These are phyloP conservation scores for Gastrophryne carolinensis DNA, from an alignment of 2,797 vertebrate species.

Conservation along the genomic window DNA sequence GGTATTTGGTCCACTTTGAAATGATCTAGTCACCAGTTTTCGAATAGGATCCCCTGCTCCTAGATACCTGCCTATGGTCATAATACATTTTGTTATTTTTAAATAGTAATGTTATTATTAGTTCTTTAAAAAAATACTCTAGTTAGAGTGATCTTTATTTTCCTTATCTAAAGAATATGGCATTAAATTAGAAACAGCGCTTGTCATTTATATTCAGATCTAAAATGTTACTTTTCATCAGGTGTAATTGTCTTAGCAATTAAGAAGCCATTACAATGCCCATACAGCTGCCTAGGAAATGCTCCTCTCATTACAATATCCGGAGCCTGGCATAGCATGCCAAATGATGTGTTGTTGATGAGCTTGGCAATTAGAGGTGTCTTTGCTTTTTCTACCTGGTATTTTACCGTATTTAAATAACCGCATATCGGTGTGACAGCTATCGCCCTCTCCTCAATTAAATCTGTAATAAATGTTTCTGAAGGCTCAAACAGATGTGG, in stretches of 20 bases:
- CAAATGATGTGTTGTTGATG: slow-evolving; percentile 16
- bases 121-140: neutral
- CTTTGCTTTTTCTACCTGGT: neutral
- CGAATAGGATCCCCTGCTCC: no score
- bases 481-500: neutral
- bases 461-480: neutral
- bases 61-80: no score
- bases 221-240: neutral
- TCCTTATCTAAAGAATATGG: neutral
- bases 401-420: slow-evolving; percentile 14
- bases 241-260: slow-evolving; percentile 12
- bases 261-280: slow-evolving; percentile 10
- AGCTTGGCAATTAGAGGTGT: slow-evolving; percentile 18
- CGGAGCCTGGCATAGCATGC: neutral
- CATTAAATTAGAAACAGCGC: neutral
- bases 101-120: no score
- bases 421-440: neutral
- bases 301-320: slow-evolving; percentile 15
- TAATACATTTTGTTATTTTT: no score
- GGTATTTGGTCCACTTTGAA: no score
- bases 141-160: neutral
- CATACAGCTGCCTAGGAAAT: slow-evolving; percentile 16
- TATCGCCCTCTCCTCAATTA: neutral
- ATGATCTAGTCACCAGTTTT: no score
- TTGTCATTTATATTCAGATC: neutral